Percentiles rank a stretch among this genome's conserved stretches.
Evolutionary conservation across 2,888 invertebrate genomes (phyloP).

Genomic region (Apeira syringaria): DNA sequence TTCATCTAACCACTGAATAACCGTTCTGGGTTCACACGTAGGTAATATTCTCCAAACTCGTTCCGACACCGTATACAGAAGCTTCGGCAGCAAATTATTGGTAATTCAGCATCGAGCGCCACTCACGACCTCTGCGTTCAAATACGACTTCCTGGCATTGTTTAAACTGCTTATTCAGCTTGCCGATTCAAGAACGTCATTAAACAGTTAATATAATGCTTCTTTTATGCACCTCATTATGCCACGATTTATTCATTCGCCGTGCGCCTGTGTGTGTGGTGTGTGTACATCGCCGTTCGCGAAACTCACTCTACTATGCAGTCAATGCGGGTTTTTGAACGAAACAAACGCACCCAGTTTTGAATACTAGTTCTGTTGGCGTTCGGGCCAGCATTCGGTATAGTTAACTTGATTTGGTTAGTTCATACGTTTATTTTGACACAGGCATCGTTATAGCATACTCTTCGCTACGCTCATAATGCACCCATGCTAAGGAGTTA

Average conservation of each 20-base stretch:
- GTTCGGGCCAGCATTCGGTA: too few species aligned
- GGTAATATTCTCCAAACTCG: not conserved
- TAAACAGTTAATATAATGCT: slow-evolving; percentile 36
- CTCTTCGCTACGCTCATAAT: too few species aligned
- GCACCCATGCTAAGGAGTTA: too few species aligned
- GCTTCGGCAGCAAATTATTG: not conserved
- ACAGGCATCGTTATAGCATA: too few species aligned
- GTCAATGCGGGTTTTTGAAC: slow-evolving; percentile 3
- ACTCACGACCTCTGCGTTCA: slow-evolving; percentile 13
- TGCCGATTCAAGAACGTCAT: slow-evolving; percentile 44
- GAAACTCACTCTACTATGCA: slow-evolving; percentile 9
- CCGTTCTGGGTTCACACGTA: too few species aligned
- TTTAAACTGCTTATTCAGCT: slow-evolving; percentile 44
- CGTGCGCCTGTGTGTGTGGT: slow-evolving; percentile 13
- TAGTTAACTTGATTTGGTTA: too few species aligned
- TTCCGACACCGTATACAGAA: not conserved
- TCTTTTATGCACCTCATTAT: slow-evolving; percentile 31
- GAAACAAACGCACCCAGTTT: slow-evolving; percentile 8
- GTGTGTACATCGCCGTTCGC: slow-evolving; percentile 5
- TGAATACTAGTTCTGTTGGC: not conserved
- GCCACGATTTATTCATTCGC: slow-evolving; percentile 30
- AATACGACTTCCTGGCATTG: slow-evolving; percentile 55
- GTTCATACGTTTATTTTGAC: too few species aligned
- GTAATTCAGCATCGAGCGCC: not conserved
- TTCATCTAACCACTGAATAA: not conserved